Base-by-base conservation (phyloP, 2,113 vertebrate genomes). In the Oryzias curvinotus region DNA sequence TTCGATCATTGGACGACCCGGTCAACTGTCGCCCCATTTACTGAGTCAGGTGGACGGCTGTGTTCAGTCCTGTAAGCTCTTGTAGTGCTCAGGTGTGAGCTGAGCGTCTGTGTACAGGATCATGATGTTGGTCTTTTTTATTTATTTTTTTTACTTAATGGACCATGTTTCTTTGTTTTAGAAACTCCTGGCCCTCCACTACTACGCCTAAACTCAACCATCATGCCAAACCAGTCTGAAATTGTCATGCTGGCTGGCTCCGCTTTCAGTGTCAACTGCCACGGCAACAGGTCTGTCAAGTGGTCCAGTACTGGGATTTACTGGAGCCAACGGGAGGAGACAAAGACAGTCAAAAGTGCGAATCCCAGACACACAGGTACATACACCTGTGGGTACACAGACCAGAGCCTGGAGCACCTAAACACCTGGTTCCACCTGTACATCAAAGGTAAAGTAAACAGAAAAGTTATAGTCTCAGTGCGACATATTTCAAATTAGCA, bases 341-440 rank as follows among this genome's bases (percentile, higher is more conserved):
- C 14, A 0, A 0, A 88, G 1, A 1, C 4, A 4, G 5, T 87
- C 2, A 13, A 0, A 0, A 18, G 0, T 0, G 46, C 77, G 0
- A 14, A 19, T 0, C 52, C 81, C 10, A 72, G 65, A 14, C 17
- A 89, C 64, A 92, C 90, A 0, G 90, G 91, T 7, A 90, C 85
- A 0, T 91, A 91, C 65, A 21, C 1, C 19, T 92, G 91, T 44
- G 17, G 49, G 2, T 87, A 88, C 65, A 41, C 28, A 25, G 67
- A 73, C 45, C 53, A 44, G 14, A 68, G 49, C 53, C 28, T 82
- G 44, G 4, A 19, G 0, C 68, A 85, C 62, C 26, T 88, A 23
- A 26, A 72, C 71, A 77, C 71, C 28, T 82, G 78, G 73, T 43
- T 90, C 15, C 85, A 92, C 75, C 62, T 92, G n/a, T 92, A 85